phyloP scores from a whole-genome alignment of 2,113 vertebrate species.

The Asarcornis scutulata region DNA sequence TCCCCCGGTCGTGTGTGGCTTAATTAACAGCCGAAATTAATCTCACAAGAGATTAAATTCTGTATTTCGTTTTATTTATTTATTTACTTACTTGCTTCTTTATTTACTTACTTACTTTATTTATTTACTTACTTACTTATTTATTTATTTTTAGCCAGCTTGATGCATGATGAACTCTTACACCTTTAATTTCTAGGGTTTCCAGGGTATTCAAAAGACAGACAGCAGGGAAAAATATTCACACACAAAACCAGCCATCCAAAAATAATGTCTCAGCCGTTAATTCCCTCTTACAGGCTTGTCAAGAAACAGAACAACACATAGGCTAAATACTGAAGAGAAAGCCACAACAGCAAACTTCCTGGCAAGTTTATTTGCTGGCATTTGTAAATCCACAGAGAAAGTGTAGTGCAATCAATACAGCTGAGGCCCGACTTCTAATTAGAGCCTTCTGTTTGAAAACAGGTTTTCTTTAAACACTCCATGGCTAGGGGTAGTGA shows the following conservation, averaged over 20 bases:
- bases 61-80: no score
- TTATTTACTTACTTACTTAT: no score
- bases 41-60: background rate
- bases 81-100: no score
- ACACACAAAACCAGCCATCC: background rate
- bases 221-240: background rate
- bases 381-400: background rate
- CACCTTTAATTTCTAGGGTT: background rate
- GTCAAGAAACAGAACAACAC: background rate
- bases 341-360: background rate
- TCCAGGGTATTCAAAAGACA: background rate
- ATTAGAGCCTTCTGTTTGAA: slow-evolving; percentile 15
- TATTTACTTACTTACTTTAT: no score
- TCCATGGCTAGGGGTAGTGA: background rate
- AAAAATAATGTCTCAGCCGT: background rate
- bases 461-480: slow-evolving; percentile 1
- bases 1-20: no score
- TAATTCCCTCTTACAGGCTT: background rate
- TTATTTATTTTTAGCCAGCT: background rate
- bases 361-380: slow-evolving; percentile 3
- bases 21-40: background rate
- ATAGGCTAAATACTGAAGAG: background rate
- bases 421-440: background rate
- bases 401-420: background rate
- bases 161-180: background rate